Conservation (phyloP, 2,113 vertebrate genomes). For the Atherinomorus stipes region DNA sequence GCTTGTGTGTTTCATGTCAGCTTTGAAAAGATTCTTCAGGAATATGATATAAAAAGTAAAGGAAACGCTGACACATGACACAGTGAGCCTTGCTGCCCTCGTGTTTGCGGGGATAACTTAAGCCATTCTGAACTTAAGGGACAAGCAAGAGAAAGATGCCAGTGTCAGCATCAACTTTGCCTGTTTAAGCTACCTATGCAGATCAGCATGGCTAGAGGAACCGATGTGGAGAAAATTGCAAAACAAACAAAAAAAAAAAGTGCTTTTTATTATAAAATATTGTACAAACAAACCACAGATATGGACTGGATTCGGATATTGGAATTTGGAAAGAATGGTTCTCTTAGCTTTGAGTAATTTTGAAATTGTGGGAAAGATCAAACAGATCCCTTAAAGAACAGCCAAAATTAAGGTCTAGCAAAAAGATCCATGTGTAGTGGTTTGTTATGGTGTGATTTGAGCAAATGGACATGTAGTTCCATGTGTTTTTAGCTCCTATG, state of each 20-base stretch:
- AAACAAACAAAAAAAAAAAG: constrained; percentile 3
- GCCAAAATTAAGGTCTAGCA: constrained; percentile 1
- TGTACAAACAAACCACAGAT: constrained; percentile 33
- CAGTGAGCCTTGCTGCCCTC: constrained; percentile 7
- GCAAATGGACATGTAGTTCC: constrained; percentile 14
- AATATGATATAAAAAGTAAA: constrained; percentile 18
- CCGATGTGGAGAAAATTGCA: not conserved
- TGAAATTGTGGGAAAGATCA: not conserved
- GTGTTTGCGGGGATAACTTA: constrained; percentile 29
- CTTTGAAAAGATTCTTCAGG: constrained; percentile 34
- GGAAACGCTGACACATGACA: constrained; percentile 23
- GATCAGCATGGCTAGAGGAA: constrained; percentile 40
- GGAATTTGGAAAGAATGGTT: constrained; percentile 18
- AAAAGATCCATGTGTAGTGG: not conserved
- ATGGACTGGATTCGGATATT: not conserved
- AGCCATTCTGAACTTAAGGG: constrained; percentile 43
- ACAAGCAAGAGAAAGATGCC: constrained; percentile 3
- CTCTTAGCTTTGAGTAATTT: not conserved
- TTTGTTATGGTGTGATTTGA: constrained; percentile 6
- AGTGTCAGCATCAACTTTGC: constrained; percentile 28
- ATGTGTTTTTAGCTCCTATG: constrained; percentile 39
- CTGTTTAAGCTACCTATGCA: constrained; percentile 57
- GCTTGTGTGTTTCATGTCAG: constrained; percentile 28
- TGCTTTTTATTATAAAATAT: constrained; percentile 36
- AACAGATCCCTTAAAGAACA: not conserved